Evolutionary conservation across 2,797 vertebrate species (phyloP), one percentile per base, ranked within the genome.

Genomic region (Poliocrania exsul): DNA sequence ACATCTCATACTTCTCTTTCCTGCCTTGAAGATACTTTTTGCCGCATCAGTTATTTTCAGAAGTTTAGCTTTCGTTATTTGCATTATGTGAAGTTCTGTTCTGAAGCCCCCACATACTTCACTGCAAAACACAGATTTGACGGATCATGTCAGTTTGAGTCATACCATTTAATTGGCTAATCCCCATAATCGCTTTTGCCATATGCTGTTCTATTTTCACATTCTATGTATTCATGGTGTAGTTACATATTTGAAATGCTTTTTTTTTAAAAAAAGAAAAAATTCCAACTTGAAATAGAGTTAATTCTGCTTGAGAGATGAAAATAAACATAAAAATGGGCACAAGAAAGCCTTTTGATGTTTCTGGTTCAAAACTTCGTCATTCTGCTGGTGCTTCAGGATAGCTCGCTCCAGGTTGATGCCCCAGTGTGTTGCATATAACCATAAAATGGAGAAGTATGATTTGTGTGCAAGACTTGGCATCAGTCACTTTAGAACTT

Each of bases 81-180:
- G 61, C 29, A 6, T 54, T 31, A 50, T 77, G 57, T 72, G 71
- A 92, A 88, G 71, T 80, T 60, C 38, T 84, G 70, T 71, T 37
- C 65, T 57, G 35, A 24, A 75, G 61, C 75, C 72, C 56, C 72
- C 6, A 6, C 13, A 6, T n/a, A 65, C 72, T 72, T 81, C 44
- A 16, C 65, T 92, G 62, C 50, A 77, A 83, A 91, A 82, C n/a
- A 72, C 20, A 54, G 95, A 92, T 86, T 80, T 49, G 74, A 91
- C 3, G 94, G 98, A 98, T 98, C 97, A 97, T 96, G 95, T 95
- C 38, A 17, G 86, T 97, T 96, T 97, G 97, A 98, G 97, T 97
- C 98, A 98, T 97, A 47, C 96, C 88, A 95, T 97, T 95, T 98
- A 98, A 98, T 98, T 98, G 97, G 96, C 93, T 99, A 98, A 99